Conservation (phyloP, 2,888 invertebrate species). For the Leucophenga montana region DNA sequence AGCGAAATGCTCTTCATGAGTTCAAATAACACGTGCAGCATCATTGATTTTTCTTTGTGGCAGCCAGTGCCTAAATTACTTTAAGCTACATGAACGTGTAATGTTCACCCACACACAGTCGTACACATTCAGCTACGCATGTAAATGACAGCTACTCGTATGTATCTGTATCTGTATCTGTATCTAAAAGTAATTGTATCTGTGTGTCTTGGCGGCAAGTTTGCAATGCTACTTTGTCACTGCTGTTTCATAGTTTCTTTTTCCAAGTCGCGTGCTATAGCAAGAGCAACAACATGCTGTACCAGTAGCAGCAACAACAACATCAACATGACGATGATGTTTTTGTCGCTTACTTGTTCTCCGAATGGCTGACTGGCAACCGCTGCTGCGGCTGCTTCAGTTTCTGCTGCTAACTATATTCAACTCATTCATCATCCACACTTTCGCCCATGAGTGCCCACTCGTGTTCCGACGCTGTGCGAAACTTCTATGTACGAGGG, state of each 20-base stretch:
- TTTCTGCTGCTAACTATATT: conserved; percentile 17
- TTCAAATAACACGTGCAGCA: conserved; percentile 2
- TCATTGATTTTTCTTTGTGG: conserved; percentile 15
- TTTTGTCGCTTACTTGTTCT: neutral
- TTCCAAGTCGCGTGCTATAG: neutral
- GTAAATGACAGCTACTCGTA: neutral
- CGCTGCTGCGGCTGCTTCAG: conserved; percentile 3
- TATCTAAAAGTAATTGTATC: neutral
- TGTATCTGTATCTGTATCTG: neutral
- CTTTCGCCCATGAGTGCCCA: conserved; percentile 25
- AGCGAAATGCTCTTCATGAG: neutral
- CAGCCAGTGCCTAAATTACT: neutral
- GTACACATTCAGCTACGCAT: neutral
- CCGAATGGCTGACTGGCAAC: neutral
- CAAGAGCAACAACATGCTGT: neutral
- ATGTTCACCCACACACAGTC: neutral
- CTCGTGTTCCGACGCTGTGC: conserved; percentile 2
- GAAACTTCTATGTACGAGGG: no score
- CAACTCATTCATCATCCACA: conserved; percentile 26
- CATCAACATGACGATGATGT: conserved; percentile 3
- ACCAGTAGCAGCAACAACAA: neutral
- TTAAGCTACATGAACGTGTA: conserved; percentile 4
- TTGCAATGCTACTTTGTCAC: conserved; percentile 5
- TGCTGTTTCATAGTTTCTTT: neutral
- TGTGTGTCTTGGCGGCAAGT: conserved; percentile 4